A percentile compares a stretch with the other conserved stretches of the same genome.
phyloP scores from a whole-genome alignment of 92 coral and sea anemone genomes.

The Scolanthus callimorphus region DNA sequence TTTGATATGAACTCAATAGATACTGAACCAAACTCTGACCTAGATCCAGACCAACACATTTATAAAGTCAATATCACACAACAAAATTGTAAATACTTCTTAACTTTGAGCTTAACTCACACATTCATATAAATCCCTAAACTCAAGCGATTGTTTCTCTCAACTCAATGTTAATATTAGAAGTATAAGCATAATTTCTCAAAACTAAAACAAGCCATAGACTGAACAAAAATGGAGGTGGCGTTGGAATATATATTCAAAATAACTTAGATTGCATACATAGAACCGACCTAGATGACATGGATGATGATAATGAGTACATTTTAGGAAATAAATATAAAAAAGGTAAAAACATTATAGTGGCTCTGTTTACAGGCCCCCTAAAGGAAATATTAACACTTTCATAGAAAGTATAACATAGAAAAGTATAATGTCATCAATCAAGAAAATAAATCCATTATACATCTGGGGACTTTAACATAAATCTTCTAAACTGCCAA shows the following conservation, averaged over 20 bases:
- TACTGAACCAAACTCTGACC: background rate
- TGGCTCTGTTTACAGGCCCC: constrained; percentile 1
- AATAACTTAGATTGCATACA: background rate
- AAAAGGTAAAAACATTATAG: background rate
- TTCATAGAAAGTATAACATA: background rate
- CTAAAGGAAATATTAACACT: background rate
- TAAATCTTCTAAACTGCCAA: background rate
- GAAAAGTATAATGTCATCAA: background rate
- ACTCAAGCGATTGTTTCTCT: background rate
- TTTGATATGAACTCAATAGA: background rate
- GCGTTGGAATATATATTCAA: background rate
- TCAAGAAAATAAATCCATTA: background rate
- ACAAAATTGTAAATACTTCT: background rate
- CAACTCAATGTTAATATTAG: background rate
- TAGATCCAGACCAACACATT: background rate
- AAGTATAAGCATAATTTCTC: background rate
- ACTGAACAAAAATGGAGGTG: background rate
- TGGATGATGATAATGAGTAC: background rate
- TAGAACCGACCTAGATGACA: background rate
- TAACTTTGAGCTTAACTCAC: too few relatives aligned
- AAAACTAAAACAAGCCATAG: background rate
- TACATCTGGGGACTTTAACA: background rate
- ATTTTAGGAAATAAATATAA: too few relatives aligned
- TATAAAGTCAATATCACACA: background rate
- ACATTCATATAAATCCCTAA: background rate